A percentile compares a stretch with the other conserved stretches of the same genome.
phyloP scores from a whole-genome alignment of 2,888 invertebrate genomes.

The Siphonodentalium dalli region DNA sequence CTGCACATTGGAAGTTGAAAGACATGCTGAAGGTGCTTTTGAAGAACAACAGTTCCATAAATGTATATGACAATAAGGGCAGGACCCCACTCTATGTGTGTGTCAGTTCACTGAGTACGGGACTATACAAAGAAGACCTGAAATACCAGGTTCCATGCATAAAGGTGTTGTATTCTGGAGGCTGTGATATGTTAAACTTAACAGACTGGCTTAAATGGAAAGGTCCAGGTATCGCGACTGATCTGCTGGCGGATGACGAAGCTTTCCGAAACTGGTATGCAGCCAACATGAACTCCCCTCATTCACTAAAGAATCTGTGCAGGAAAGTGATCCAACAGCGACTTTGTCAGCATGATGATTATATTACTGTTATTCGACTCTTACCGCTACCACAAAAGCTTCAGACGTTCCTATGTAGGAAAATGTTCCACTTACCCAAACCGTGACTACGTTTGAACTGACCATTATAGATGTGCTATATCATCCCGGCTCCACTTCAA shows the following conservation, averaged over 20 bases:
- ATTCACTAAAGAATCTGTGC: conserved; percentile 61
- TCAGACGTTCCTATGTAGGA: conserved; percentile 54
- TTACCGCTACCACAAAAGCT: conserved; percentile 60
- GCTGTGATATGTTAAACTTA: conserved; percentile 65
- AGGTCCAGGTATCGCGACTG: conserved; percentile 58
- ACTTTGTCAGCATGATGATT: conserved; percentile 44
- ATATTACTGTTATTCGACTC: conserved; percentile 48
- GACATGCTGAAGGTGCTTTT: conserved; percentile 58
- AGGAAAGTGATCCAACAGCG: conserved; percentile 61
- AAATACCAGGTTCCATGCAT: conserved; percentile 61
- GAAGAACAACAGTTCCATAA: conserved; percentile 50
- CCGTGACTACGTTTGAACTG: too few species aligned
- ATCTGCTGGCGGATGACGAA: conserved; percentile 51
- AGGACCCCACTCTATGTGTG: conserved; percentile 62
- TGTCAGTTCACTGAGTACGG: conserved; percentile 62
- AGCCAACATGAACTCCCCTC: conserved; percentile 52
- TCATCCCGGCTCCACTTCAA: too few species aligned
- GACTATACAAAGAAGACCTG: conserved; percentile 62
- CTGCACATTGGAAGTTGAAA: conserved; percentile 63
- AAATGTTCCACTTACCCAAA: conserved; percentile 55
- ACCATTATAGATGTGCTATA: too few species aligned
- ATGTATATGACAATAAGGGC: conserved; percentile 57
- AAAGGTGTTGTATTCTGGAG: conserved; percentile 56
- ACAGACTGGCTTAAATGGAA: conserved; percentile 64
- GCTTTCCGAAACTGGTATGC: conserved; percentile 58